phyloP scores from a whole-genome alignment of 2,888 invertebrate species.

The Dryococelus australis region DNA sequence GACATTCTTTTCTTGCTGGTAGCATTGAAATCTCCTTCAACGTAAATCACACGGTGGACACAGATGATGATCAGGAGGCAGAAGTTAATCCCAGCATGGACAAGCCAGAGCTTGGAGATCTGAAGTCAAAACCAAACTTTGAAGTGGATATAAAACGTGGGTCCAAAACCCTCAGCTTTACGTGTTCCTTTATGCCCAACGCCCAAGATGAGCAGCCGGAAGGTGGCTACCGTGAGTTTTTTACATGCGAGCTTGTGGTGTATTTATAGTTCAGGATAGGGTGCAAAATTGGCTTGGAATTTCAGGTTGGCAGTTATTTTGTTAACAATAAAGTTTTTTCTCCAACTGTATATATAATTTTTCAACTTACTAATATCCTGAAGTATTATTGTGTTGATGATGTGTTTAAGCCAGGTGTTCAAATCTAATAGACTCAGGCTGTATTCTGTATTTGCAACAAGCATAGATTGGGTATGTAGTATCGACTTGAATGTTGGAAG shows the following conservation, averaged over 20 bases:
- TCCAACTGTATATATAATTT: too few relatives aligned
- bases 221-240: constrained; percentile 73
- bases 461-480: too few relatives aligned
- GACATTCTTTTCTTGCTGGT: constrained; percentile 35
- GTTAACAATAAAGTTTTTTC: constrained; percentile 33
- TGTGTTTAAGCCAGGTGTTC: too few relatives aligned
- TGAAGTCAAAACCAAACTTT: constrained; percentile 92
- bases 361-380: too few relatives aligned
- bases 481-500: too few relatives aligned
- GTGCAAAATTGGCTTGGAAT: constrained; percentile 31
- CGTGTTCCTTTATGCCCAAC: constrained; percentile 76
- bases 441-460: too few relatives aligned
- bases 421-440: too few relatives aligned
- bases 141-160: constrained; percentile 85
- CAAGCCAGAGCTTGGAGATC: constrained; percentile 81
- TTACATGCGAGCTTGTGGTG: background rate
- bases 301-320: constrained; percentile 49
- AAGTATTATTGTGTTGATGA: too few relatives aligned
- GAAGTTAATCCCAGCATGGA: constrained; percentile 69
- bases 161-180: constrained; percentile 79
- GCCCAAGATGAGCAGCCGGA: constrained; percentile 70
- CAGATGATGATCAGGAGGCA: constrained; percentile 74
- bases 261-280: background rate
- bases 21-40: constrained; percentile 85
- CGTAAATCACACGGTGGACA: constrained; percentile 94